These are phyloP conservation scores for Amazona guildingii DNA, from an alignment of 2,113 vertebrate species.

Conservation along the genomic window DNA sequence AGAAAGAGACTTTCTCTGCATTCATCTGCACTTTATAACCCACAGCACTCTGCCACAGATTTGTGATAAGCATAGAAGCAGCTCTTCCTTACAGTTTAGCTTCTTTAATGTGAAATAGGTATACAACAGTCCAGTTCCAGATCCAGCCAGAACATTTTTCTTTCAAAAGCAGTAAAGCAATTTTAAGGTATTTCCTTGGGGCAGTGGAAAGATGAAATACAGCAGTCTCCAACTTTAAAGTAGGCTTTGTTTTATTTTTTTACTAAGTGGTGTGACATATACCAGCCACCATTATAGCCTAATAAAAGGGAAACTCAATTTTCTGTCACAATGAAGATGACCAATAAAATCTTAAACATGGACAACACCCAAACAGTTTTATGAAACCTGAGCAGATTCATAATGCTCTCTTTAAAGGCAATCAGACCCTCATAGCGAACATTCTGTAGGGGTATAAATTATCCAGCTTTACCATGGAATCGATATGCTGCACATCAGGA, in stretches of 20 bases:
- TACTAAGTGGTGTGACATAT: neutral
- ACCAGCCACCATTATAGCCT: neutral
- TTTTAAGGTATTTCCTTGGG: conserved; percentile 30
- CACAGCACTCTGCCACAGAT: neutral
- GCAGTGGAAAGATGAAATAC: conserved; percentile 27
- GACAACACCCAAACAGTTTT: neutral
- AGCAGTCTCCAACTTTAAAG: conserved; percentile 23
- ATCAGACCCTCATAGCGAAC: neutral
- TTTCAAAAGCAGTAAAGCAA: conserved; percentile 10
- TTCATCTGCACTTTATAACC: conserved; percentile 9
- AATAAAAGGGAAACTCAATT: conserved; percentile 48
- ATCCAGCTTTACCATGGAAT: neutral
- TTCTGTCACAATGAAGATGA: conserved; percentile 33
- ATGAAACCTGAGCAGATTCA: neutral
- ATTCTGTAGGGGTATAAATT: neutral
- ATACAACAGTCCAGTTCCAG: neutral
- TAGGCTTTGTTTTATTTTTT: neutral
- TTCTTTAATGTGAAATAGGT: neutral
- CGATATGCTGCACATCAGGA: neutral
- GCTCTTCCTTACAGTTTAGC: neutral
- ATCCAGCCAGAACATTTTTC: neutral
- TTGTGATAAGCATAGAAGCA: neutral
- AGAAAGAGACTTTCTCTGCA: neutral
- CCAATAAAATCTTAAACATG: conserved; percentile 9
- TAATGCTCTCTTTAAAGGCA: neutral